Conservation (phyloP, 2,113 vertebrate genomes). For the Aythya baeri region DNA sequence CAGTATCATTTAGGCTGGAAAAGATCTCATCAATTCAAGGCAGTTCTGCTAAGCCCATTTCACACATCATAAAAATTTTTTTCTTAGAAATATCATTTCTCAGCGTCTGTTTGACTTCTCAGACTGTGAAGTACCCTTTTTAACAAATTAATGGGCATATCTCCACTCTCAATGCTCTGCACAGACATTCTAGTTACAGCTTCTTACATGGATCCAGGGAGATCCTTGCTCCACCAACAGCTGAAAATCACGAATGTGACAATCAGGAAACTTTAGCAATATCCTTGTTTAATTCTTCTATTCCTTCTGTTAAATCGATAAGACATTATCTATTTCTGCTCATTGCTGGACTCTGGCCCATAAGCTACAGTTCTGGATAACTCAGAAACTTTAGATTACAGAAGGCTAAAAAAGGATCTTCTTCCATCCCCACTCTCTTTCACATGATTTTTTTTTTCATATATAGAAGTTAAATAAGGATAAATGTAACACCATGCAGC, state of each 20-base stretch:
- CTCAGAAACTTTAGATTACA: background rate
- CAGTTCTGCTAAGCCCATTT: background rate
- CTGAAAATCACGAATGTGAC: background rate
- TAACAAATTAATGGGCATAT: background rate
- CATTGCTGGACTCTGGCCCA: background rate
- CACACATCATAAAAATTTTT: background rate
- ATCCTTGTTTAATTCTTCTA: background rate
- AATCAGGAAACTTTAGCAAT: background rate
- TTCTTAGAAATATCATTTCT: background rate
- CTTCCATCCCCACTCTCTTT: background rate
- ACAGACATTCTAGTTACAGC: background rate
- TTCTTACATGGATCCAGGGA: background rate
- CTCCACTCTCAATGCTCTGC: background rate
- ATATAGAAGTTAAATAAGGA: accelerated
- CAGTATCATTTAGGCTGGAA: too few relatives aligned
- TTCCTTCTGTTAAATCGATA: background rate
- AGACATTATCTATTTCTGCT: background rate
- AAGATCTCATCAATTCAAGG: too few relatives aligned
- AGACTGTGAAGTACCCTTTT: background rate
- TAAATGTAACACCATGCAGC: background rate
- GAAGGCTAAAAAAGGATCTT: accelerated
- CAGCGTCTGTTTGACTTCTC: background rate
- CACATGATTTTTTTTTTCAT: background rate
- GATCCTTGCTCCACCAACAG: background rate
- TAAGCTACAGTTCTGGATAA: background rate